Conservation (phyloP, 1,140 invertebrate species). For the Saxidomus purpurata region DNA sequence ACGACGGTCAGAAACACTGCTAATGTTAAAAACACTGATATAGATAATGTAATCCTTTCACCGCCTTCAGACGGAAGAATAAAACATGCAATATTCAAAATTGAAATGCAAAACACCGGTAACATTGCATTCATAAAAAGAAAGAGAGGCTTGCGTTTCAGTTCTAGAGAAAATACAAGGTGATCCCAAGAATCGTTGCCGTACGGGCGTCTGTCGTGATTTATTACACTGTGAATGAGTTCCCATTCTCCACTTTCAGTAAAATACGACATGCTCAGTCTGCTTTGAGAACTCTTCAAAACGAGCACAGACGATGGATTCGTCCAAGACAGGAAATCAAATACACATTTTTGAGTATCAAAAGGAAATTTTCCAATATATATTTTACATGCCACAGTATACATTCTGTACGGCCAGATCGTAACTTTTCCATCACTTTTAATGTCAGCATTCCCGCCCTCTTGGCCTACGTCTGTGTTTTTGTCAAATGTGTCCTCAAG, state of each 20-base stretch:
- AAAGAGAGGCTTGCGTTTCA: constrained; percentile 40
- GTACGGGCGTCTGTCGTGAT: background rate
- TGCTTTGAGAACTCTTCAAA: background rate
- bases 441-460: constrained; percentile 8
- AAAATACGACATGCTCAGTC: background rate
- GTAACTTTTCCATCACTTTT: constrained; percentile 23
- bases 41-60: constrained; percentile 68
- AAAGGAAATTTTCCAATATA: constrained; percentile 92
- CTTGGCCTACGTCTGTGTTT: constrained; percentile 32
- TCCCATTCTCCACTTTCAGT: constrained; percentile 55
- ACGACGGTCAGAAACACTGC: constrained; percentile 67
- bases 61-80: constrained; percentile 66
- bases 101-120: constrained; percentile 69
- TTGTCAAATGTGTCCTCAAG: constrained; percentile 33
- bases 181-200: background rate
- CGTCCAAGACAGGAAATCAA: constrained; percentile 99
- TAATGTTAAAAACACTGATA: constrained; percentile 69
- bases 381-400: constrained; percentile 87
- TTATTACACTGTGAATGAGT: background rate
- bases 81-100: constrained; percentile 63
- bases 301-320: constrained; percentile 87
- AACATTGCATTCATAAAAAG: constrained; percentile 65
- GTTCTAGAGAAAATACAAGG: constrained; percentile 46
- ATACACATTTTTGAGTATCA: constrained; percentile 97
- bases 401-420: constrained; percentile 53